Conservation (phyloP, 2,797 vertebrate genomes). For the Sardinella longiceps region DNA sequence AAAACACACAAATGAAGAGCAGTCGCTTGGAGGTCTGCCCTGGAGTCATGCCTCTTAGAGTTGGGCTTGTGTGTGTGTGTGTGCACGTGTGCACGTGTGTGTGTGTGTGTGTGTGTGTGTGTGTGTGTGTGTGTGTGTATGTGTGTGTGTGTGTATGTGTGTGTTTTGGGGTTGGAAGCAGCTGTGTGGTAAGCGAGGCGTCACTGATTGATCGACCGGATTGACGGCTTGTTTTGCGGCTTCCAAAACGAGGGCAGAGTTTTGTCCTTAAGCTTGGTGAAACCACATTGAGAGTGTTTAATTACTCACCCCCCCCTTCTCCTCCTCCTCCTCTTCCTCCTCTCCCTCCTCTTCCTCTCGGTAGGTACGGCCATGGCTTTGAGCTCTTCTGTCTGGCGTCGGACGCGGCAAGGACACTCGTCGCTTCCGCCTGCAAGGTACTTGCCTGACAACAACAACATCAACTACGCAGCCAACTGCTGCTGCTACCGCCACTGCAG, state of each 20-base stretch:
- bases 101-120: not conserved
- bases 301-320: not conserved
- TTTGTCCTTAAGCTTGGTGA: not conserved
- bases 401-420: constrained; percentile 79
- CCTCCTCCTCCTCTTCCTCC: constrained; percentile 5
- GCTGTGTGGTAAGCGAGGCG: not conserved
- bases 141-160: not conserved
- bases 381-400: constrained; percentile 95
- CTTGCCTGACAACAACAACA: not conserved
- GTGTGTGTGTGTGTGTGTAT: not conserved
- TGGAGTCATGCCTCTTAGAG: not conserved
- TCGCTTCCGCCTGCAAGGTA: constrained; percentile 97
- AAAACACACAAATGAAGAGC: not conserved
- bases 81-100: no score
- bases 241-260: not conserved
- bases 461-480: not conserved
- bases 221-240: not conserved
- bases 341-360: constrained; percentile 44
- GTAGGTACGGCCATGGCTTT: constrained; percentile 96
- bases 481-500: not conserved
- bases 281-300: not conserved
- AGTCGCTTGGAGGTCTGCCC: not conserved
- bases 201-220: not conserved
- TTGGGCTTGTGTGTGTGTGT: no score
- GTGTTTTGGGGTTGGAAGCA: not conserved